These are phyloP conservation scores for Verasper variegatus DNA, from an alignment of 2,113 vertebrate genomes.

Conservation along the genomic window DNA sequence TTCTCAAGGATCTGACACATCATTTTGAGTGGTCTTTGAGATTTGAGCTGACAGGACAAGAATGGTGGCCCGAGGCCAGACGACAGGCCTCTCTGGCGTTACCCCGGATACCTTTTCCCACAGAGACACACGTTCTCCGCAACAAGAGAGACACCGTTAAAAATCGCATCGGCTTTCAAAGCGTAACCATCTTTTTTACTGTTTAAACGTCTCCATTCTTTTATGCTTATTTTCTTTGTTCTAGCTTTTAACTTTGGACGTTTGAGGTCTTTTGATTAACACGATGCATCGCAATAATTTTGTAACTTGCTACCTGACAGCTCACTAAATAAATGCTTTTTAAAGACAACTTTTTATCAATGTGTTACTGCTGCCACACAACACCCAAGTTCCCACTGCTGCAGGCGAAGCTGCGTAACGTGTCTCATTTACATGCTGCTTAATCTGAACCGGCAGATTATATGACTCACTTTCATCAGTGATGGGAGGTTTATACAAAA, in stretches of 20 bases:
- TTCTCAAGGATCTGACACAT: conserved; percentile 48
- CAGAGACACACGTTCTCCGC: background rate
- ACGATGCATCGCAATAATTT: background rate
- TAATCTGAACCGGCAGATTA: conserved; percentile 8
- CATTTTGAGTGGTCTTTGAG: conserved; percentile 51
- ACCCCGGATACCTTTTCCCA: background rate
- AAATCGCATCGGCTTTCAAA: background rate
- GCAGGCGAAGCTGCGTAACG: background rate
- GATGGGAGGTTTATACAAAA: conserved; percentile 16
- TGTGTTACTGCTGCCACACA: too few relatives aligned
- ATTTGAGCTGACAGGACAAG: conserved; percentile 75
- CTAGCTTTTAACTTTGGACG: background rate
- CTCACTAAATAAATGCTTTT: background rate
- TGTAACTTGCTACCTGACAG: too few relatives aligned
- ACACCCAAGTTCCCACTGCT: background rate
- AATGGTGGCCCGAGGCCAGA: conserved; percentile 59
- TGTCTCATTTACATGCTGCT: conserved; percentile 8
- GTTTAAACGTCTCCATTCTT: background rate
- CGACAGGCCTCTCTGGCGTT: conserved; percentile 18
- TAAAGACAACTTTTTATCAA: too few relatives aligned
- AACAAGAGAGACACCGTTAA: background rate
- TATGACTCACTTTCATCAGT: conserved; percentile 19
- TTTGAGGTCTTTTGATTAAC: background rate
- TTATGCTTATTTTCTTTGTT: background rate
- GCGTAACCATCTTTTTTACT: background rate